Conservation (phyloP, 2,888 invertebrate species). For the Drosophila percnosoma region DNA sequence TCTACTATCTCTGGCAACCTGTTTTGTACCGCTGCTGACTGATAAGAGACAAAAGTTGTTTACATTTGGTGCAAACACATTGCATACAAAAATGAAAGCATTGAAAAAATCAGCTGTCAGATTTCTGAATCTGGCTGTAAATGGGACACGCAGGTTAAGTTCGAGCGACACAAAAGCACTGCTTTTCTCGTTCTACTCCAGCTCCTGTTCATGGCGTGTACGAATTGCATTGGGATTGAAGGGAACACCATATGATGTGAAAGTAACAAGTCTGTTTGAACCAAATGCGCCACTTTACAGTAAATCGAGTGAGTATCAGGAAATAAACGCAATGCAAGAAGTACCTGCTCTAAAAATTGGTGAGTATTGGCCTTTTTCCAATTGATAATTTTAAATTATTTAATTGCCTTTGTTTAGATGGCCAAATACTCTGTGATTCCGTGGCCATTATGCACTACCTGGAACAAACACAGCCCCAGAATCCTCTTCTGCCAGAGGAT, state of each 20-base stretch:
- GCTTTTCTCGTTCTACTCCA: conserved; percentile 96
- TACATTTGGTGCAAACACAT: not conserved
- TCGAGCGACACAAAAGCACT: conserved; percentile 87
- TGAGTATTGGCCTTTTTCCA: conserved; percentile 82
- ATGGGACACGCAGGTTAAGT: not conserved
- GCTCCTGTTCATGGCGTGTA: conserved; percentile 97
- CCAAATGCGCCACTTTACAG: conserved; percentile 91
- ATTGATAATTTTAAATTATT: no score
- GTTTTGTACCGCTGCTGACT: not conserved
- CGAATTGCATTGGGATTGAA: conserved; percentile 96
- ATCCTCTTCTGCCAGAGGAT: conserved; percentile 94
- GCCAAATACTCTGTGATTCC: conserved; percentile 89
- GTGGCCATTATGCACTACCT: conserved; percentile 97
- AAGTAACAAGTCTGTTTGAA: conserved; percentile 92
- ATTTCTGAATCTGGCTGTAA: not conserved
- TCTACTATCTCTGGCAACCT: not conserved
- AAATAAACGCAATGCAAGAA: conserved; percentile 97
- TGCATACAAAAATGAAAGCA: conserved; percentile 21
- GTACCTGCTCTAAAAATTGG: conserved; percentile 95
- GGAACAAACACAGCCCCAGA: conserved; percentile 95
- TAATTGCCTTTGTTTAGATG: conserved; percentile 86
- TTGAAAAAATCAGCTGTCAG: not conserved
- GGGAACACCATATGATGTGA: conserved; percentile 96
- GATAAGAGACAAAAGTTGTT: not conserved
- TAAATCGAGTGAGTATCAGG: conserved; percentile 91